Base-by-base conservation (phyloP, 1,140 invertebrate genomes). In the Philopotamus ludificatus region DNA sequence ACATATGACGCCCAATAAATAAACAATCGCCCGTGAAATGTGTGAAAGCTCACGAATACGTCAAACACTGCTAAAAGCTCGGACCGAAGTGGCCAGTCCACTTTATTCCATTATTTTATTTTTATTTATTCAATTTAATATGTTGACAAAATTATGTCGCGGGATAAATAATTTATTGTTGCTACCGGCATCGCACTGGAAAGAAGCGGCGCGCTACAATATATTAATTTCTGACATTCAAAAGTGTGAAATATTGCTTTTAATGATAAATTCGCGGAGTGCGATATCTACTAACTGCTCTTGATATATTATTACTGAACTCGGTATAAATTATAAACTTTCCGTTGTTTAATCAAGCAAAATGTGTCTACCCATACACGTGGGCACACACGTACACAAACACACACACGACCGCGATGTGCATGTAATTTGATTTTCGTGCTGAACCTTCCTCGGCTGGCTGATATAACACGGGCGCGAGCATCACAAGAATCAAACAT, bases 401-500 rank as follows among this genome's bases (percentile, higher is more conserved):
- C 51, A 18, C 20, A 55, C 39, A 15, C 22, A 39, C 53, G 21
- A 16, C 50, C 26, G 47, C 20, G 23, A n/a, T 34, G 59, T 23
- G 44, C 22, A n/a, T 25, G 34, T 63, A 53, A 54, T 54, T 63
- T 54, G 51, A 63, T 63, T 60, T 47, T 54, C 18, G 51, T 7
- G 20, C 42, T 21, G 26, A 15, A 21, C 28, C 15, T 16, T 20
- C 53, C 10, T 34, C 4, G 41, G 28, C 22, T 15, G 10, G 63
- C 50, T 22, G 42, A 59, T 49, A n/a, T n/a, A n/a, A n/a, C n/a
- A 63, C 57, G 42, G 39, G 51, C 47, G 26, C 57, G 3, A 20
- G 34, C 42, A 47, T 68, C 63, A 28, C 59, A 65, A 68, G 67
- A 68, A 68, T 68, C 67, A 68, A 68, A 68, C 67, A 68, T 68